Conservation (phyloP, 2,888 invertebrate genomes). For the Mimachlamys varia region DNA sequence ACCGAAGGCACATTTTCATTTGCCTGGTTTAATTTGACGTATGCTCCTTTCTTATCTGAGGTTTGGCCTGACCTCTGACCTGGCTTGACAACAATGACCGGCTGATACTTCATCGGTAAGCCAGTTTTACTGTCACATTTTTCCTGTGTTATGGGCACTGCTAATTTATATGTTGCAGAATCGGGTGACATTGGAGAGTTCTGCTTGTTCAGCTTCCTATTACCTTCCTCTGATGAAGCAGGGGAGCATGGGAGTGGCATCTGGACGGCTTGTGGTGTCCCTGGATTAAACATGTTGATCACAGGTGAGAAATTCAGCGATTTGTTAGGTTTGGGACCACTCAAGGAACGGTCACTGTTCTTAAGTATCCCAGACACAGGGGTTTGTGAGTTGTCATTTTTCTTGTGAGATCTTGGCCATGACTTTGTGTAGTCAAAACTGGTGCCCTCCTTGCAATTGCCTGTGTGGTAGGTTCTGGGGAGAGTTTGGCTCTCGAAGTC, state of each 20-base stretch:
- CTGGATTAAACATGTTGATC: slow-evolving; percentile 70
- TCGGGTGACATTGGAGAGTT: slow-evolving; percentile 27
- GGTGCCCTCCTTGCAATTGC: not conserved
- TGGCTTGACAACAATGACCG: slow-evolving; percentile 69
- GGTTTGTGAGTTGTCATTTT: slow-evolving; percentile 51
- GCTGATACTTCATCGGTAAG: slow-evolving; percentile 68
- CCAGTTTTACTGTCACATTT: slow-evolving; percentile 38
- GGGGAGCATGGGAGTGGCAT: slow-evolving; percentile 66
- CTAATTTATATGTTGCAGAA: slow-evolving; percentile 59
- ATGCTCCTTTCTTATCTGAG: slow-evolving; percentile 46
- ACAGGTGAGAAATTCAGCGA: slow-evolving; percentile 75
- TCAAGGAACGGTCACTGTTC: slow-evolving; percentile 65
- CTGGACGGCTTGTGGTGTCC: slow-evolving; percentile 63
- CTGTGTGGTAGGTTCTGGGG: slow-evolving; percentile 36
- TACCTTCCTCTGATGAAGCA: slow-evolving; percentile 64
- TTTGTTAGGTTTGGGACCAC: slow-evolving; percentile 62
- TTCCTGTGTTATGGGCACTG: slow-evolving; percentile 55
- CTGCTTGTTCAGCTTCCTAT: slow-evolving; percentile 36
- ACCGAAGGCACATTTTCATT: slow-evolving; percentile 46
- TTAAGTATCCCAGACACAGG: slow-evolving; percentile 72
- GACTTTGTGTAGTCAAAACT: slow-evolving; percentile 59
- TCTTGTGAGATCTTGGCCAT: slow-evolving; percentile 71
- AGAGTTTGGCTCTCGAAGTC: slow-evolving; percentile 12
- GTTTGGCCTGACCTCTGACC: slow-evolving; percentile 57
- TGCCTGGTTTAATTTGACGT: slow-evolving; percentile 53